Evolutionary conservation across 2,113 vertebrate genomes (phyloP), one percentile per base, ranked within the genome.

Genomic region (Opisthocomus hoazin): DNA sequence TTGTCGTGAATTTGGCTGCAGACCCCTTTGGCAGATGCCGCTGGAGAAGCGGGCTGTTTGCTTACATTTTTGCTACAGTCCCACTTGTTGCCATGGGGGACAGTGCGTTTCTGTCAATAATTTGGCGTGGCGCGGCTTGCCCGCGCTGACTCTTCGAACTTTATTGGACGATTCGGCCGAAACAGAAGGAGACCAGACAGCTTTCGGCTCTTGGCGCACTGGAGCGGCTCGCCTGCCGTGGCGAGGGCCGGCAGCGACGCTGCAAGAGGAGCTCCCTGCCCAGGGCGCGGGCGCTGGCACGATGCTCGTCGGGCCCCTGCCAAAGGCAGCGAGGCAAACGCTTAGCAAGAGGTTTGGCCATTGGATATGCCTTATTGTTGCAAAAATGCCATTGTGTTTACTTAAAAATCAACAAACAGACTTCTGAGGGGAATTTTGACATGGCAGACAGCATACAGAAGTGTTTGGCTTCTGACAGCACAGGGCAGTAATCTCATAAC

Each of bases 31-130:
- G 98, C 98, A 97, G 96, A 96, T 97, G 95, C 96, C 95, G 56
- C 94, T 10, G 60, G 87, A 96, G 97, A 94, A 96, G 93, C 79
- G 95, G 97, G 95, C 96, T 97, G 96, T 97, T 98, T 96, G 97
- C 98, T 98, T 98, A 98, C 97, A 95, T 97, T 97, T 98, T 97
- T 96, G 94, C 97, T 97, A 75, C 90, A 97, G 94, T 96, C 95
- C 96, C 96, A 97, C 98, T 97, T 98, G 98, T 98, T 98, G 97
- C 98, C 97, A 98, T 98, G 98, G 98, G 73, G 95, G 98, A 94
- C 97, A 77, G 96, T 84, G 71, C 96, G 97, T 98, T 98, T 98
- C 98, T 98, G 97, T 98, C 98, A 98, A 97, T 98, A 98, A 98
- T 98, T 98, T 98, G 96, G 98, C 97, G 97, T 97, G 94, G 97